Evolutionary conservation across 2,113 vertebrate genomes (phyloP).

Genomic region (Laticauda laticaudata): DNA sequence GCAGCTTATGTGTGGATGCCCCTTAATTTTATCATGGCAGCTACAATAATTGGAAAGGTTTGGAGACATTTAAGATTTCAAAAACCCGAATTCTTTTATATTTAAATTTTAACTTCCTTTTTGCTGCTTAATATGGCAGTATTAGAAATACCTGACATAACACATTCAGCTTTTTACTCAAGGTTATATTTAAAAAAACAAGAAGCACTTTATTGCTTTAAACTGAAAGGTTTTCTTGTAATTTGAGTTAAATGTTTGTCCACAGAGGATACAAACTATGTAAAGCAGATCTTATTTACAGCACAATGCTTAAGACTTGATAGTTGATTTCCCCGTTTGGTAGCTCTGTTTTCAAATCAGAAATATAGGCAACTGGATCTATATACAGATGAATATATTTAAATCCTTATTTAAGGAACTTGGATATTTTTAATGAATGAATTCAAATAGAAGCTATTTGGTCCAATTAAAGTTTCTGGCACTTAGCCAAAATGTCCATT

Average conservation of each 20-base stretch:
- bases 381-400: conserved; percentile 26
- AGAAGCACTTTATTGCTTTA: neutral
- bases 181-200: neutral
- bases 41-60: neutral
- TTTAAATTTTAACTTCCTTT: neutral
- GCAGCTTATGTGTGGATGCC: neutral
- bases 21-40: neutral
- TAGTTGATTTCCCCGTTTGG: neutral
- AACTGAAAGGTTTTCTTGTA: neutral
- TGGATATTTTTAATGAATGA: conserved; percentile 42
- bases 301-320: conserved; percentile 9
- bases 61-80: neutral
- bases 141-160: conserved; percentile 27
- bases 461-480: conserved; percentile 41
- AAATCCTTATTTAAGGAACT: conserved; percentile 58
- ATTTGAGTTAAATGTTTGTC: conserved; percentile 35
- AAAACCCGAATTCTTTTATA: neutral
- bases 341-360: conserved; percentile 24
- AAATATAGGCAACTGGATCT: conserved; percentile 15
- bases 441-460: conserved; percentile 29
- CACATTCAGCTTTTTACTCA: conserved; percentile 41
- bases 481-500: conserved; percentile 5
- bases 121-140: conserved; percentile 34
- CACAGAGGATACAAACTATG: neutral
- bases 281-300: conserved; percentile 35